Conservation (phyloP, 2,888 invertebrate genomes). For the Macrophya annulata region DNA sequence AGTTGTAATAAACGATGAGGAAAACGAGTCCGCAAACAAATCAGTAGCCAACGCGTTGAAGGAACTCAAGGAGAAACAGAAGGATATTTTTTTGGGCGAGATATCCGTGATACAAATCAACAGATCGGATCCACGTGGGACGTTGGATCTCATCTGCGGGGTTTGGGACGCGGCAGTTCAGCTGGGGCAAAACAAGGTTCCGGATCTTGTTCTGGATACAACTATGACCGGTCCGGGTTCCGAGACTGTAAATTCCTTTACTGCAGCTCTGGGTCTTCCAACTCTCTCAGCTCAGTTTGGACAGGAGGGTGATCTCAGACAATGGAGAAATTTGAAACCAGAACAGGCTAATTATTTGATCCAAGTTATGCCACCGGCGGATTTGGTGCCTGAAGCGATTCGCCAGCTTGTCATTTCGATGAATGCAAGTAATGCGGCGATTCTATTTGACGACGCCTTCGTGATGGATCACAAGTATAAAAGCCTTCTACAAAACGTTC, state of each 20-base stretch:
- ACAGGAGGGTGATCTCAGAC: slow-evolving; percentile 90
- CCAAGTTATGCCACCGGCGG: slow-evolving; percentile 93
- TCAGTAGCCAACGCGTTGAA: slow-evolving; percentile 72
- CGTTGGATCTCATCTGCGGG: slow-evolving; percentile 70
- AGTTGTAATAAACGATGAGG: slow-evolving; percentile 74
- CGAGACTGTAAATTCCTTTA: slow-evolving; percentile 92
- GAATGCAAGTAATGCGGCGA: slow-evolving; percentile 93
- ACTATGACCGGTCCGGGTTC: slow-evolving; percentile 91
- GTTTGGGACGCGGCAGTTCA: slow-evolving; percentile 69
- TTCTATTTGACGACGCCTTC: slow-evolving; percentile 94
- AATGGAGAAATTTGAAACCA: slow-evolving; percentile 89
- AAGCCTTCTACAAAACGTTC: slow-evolving; percentile 93
- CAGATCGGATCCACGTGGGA: slow-evolving; percentile 67
- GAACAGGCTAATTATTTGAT: slow-evolving; percentile 89
- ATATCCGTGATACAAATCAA: slow-evolving; percentile 69
- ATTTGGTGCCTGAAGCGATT: slow-evolving; percentile 91
- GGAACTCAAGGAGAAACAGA: slow-evolving; percentile 66
- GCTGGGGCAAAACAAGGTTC: slow-evolving; percentile 84
- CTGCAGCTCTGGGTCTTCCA: slow-evolving; percentile 89
- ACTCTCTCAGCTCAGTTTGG: slow-evolving; percentile 94
- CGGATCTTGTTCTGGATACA: slow-evolving; percentile 91
- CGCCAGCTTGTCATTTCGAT: slow-evolving; percentile 90
- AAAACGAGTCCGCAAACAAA: slow-evolving; percentile 71
- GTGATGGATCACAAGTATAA: slow-evolving; percentile 98
- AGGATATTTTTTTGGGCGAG: slow-evolving; percentile 67